Conservation (phyloP, 2,113 vertebrate species). For the Eptatretus burgeri region DNA sequence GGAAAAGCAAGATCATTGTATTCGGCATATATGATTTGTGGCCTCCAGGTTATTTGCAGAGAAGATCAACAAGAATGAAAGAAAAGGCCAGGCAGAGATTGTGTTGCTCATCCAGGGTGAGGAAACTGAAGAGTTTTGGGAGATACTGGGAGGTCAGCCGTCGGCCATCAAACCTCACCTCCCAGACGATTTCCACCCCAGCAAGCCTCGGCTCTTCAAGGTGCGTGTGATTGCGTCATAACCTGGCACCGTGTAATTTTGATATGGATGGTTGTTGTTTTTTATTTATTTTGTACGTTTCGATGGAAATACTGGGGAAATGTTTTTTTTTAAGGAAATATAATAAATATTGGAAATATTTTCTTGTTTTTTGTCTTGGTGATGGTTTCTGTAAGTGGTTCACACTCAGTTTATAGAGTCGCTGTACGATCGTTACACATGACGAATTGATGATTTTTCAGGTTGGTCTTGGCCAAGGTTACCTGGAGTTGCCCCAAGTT, state of each 20-base stretch:
- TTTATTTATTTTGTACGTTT: too few relatives aligned
- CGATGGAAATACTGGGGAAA: too few relatives aligned
- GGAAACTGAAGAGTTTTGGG: not conserved
- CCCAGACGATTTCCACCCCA: not conserved
- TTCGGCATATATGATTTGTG: not conserved
- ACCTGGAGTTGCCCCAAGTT: slow-evolving; percentile 2
- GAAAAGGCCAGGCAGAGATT: not conserved
- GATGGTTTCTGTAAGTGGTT: too few relatives aligned
- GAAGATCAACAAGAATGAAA: slow-evolving; percentile 4
- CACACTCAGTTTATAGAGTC: too few relatives aligned
- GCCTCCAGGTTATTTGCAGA: slow-evolving; percentile 4
- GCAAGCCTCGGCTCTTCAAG: slow-evolving; percentile 1
- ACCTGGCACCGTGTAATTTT: too few relatives aligned
- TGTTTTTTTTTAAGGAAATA: too few relatives aligned
- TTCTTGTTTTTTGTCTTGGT: too few relatives aligned
- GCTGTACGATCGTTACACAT: too few relatives aligned
- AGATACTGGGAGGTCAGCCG: not conserved
- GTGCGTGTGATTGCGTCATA: not conserved
- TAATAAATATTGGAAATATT: too few relatives aligned
- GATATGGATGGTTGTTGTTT: too few relatives aligned
- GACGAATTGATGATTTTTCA: not conserved
- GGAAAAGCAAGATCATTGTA: too few relatives aligned
- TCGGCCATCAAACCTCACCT: slow-evolving; percentile 1
- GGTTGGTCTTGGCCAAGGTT: slow-evolving; percentile 4
- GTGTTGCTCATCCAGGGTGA: slow-evolving; percentile 1